Conservation (phyloP, 2,797 vertebrate species). For the Melanotaenia trifasciata region DNA sequence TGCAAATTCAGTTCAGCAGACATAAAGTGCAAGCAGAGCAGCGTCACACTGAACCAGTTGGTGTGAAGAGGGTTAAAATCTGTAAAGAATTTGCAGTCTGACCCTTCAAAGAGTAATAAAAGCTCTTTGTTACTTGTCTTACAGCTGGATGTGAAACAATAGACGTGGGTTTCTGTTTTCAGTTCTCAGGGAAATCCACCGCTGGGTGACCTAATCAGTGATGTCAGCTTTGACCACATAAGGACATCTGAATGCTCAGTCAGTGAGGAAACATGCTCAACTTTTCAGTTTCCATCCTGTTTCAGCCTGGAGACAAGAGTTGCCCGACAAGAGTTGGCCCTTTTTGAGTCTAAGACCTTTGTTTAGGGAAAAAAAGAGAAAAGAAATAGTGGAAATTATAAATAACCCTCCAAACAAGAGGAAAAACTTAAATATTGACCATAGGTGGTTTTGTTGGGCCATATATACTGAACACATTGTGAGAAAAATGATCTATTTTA, state of each 20-base stretch:
- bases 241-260: conserved; percentile 7
- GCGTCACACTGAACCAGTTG: background rate
- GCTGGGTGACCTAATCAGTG: conserved; percentile 36
- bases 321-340: too few species aligned
- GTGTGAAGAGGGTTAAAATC: conserved; percentile 6
- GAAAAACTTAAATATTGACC: too few species aligned
- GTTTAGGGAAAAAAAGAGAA: too few species aligned
- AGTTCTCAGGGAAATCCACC: conserved; percentile 35
- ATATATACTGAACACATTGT: background rate
- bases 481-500: background rate
- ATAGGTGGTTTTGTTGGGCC: too few species aligned
- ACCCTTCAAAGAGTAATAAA: conserved; percentile 12
- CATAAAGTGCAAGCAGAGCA: background rate
- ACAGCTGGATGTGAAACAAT: conserved; percentile 62
- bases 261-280: background rate
- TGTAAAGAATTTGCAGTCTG: conserved; percentile 2
- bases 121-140: conserved; percentile 16
- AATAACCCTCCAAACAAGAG: too few species aligned
- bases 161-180: conserved; percentile 22
- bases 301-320: background rate
- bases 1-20: conserved; percentile 15
- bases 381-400: too few species aligned
- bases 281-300: conserved; percentile 16
- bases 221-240: conserved; percentile 35
- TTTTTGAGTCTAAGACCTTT: too few species aligned